Evolutionary conservation across 2,888 invertebrate genomes (phyloP), one percentile per base, ranked within the genome.

Genomic region (Imbricaverruca yamaguchii): DNA sequence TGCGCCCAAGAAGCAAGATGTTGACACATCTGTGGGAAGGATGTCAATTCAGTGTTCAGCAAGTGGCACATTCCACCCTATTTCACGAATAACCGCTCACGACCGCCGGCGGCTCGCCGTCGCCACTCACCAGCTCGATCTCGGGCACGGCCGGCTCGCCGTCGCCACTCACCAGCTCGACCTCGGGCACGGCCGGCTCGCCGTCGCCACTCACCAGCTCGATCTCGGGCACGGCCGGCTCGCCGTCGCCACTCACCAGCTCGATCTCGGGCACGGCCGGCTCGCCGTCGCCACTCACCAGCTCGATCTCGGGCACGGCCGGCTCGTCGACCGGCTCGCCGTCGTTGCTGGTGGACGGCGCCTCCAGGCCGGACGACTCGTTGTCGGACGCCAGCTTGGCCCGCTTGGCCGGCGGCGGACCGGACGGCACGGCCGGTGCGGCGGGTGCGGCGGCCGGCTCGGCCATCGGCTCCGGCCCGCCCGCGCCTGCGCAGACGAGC

Each of bases 121-220:
- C n/a, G n/a, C n/a, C n/a, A n/a, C 56, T 57, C 4, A 97, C 96
- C 82, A 98, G 89, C 87, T 98, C 98, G 84, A 98, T 95, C 89
- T 98, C 97, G 87, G 94, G 94, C 18, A 94, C 84, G 81, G 83
- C 84, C 81, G 82, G 83, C 82, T 81, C 84, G 92, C 82, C 82
- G 18, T n/a, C n/a, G n/a, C n/a, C n/a, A n/a, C n/a, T n/a, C n/a
- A 63, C 82, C 55, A 81, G 83, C 39, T 81, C 82, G 65, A n/a
- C n/a, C n/a, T n/a, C n/a, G n/a, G n/a, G n/a, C n/a, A n/a, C n/a
- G n/a, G n/a, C n/a, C n/a, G n/a, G n/a, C n/a, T n/a, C n/a, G n/a
- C n/a, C n/a, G n/a, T n/a, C n/a, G n/a, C n/a, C n/a, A n/a, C 56
- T 57, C 4, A 97, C 96, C 82, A 98, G 89, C 87, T 98, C 98